These are phyloP conservation scores for Paramuricea clavata DNA, from an alignment of 92 coral and sea anemone genomes.

Conservation along the genomic window DNA sequence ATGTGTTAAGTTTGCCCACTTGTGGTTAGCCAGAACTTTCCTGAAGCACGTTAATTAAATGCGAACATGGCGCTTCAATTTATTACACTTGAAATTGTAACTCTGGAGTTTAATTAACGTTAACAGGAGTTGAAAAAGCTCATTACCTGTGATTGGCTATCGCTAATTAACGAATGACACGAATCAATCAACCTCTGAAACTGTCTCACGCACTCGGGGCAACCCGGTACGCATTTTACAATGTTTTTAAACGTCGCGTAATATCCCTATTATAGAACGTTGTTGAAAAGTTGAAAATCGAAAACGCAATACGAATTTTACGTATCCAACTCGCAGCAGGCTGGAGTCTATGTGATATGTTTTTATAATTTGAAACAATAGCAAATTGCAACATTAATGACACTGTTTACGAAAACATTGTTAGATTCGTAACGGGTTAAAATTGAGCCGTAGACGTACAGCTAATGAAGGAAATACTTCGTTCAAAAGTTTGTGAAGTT, in stretches of 20 bases:
- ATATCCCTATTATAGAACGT: background rate
- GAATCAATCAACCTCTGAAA: background rate
- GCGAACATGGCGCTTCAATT: background rate
- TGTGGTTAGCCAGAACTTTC: background rate
- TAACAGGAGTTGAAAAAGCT: background rate
- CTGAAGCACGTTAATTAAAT: too few relatives aligned
- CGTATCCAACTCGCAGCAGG: background rate
- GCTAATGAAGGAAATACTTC: background rate
- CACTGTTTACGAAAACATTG: background rate
- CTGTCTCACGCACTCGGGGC: background rate
- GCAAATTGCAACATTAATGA: constrained; percentile 17
- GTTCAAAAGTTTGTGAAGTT: background rate
- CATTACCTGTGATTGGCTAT: background rate
- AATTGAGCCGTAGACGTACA: background rate
- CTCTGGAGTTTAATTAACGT: background rate
- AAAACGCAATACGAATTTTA: background rate
- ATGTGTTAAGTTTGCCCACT: background rate
- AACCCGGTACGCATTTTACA: background rate
- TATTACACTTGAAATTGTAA: background rate
- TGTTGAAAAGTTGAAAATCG: background rate
- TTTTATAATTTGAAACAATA: background rate
- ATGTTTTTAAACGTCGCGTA: background rate
- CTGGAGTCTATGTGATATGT: background rate
- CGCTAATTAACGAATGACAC: background rate
- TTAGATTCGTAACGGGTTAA: background rate